Evolutionary conservation across 2,888 invertebrate species (phyloP).

Genomic region (Deroplatys truncata): DNA sequence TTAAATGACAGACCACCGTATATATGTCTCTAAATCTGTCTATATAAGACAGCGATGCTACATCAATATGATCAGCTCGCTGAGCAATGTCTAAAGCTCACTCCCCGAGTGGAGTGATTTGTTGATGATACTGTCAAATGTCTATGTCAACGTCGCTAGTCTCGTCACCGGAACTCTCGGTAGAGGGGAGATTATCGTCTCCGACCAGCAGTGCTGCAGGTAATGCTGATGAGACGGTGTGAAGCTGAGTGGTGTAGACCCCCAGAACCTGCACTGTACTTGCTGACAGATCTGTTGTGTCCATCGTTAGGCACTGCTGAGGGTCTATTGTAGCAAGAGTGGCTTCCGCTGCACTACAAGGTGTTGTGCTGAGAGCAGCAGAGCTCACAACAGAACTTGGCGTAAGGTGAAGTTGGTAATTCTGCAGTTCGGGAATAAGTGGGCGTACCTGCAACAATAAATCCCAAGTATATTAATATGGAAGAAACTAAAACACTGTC

Average conservation of each 20-base stretch:
- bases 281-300: slow-evolving; percentile 14
- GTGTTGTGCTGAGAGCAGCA: not conserved
- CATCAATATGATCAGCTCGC: too few relatives aligned
- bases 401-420: slow-evolving; percentile 51
- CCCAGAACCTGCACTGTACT: slow-evolving; percentile 44
- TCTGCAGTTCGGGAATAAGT: slow-evolving; percentile 63
- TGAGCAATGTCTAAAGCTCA: not conserved
- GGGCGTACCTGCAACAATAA: slow-evolving; percentile 54
- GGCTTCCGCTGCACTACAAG: not conserved
- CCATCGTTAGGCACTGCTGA: slow-evolving; percentile 16
- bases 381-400: not conserved
- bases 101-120: not conserved
- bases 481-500: too few relatives aligned
- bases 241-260: slow-evolving; percentile 45
- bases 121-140: slow-evolving; percentile 33
- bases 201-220: slow-evolving; percentile 46
- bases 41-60: too few relatives aligned
- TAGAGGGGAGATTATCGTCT: slow-evolving; percentile 45
- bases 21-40: too few relatives aligned
- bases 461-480: not conserved
- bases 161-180: slow-evolving; percentile 45
- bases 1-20: too few relatives aligned
- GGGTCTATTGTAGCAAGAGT: slow-evolving; percentile 4
- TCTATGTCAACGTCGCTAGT: slow-evolving; percentile 46
- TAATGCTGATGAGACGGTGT: slow-evolving; percentile 44